Evolutionary conservation across 92 coral and sea anemone genomes (phyloP), one percentile per base, ranked within the genome.

Genomic region (Anthopleura xanthogrammica): DNA sequence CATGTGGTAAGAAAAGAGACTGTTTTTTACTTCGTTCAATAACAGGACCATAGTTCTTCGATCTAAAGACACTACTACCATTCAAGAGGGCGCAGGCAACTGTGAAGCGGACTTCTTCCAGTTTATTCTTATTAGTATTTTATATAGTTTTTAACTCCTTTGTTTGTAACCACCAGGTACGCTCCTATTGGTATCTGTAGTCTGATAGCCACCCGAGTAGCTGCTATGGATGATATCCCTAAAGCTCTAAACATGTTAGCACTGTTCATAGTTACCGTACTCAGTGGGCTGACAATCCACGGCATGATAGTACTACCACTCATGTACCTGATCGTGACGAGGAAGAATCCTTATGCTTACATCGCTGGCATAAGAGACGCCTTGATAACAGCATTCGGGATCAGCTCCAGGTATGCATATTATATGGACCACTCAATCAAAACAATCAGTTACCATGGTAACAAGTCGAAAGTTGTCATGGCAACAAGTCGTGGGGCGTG

Each of bases 161-260:
- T 41, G n/a, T 60, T n/a, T 5, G 16, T 24, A 24, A 23, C 81
- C 75, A 39, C 13, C 72, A 92, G 97, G 97, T 81, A 85, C 60
- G 86, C 97, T 0, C 97, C 97, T 12, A 19, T 93, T 24, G 97
- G 97, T 70, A 86, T 93, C 22, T 91, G 92, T 66, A 93, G 97
- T 83, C 85, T 93, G 68, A 93, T 93, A 20, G 97, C 97, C 1
- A 90, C 90, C 17, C 89, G 92, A 19, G 91, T 93, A 14, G 94
- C 92, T 23, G 88, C 83, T 76, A 93, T 93, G 97, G 91, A 86
- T 42, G 91, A 93, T 78, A 93, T 93, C 54, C 87, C 82, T 13
- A 78, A 85, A 36, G 90, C 90, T 16, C 84, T 93, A 20, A 75
- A 79, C 77, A 81, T 89, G 64, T 87, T 93, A 41, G 97, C 91